Percentiles rank a stretch among this genome's conserved stretches.
Evolutionary conservation across 2,797 vertebrate genomes (phyloP).

Genomic region (Harpagifer antarcticus): DNA sequence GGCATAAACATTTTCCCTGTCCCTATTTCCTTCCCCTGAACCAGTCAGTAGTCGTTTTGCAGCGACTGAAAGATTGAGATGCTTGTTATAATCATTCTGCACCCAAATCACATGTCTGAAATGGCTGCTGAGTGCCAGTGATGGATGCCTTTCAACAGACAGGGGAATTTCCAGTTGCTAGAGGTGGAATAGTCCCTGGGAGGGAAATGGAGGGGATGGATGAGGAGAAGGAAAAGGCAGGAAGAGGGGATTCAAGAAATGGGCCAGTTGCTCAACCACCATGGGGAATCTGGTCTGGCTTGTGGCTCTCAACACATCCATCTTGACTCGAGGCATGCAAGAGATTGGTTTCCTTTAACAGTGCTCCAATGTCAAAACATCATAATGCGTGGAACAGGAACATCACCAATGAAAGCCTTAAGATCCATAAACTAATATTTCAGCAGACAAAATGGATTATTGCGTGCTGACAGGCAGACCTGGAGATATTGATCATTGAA

Average conservation of each 20-base stretch:
- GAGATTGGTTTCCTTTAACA: conserved; percentile 67
- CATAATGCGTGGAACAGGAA: conserved; percentile 55
- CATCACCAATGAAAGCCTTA: conserved; percentile 56
- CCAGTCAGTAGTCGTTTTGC: conserved; percentile 65
- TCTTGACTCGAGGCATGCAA: conserved; percentile 66
- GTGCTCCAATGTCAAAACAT: conserved; percentile 71
- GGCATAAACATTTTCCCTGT: conserved; percentile 68
- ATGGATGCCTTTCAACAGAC: conserved; percentile 77
- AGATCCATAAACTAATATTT: conserved; percentile 68
- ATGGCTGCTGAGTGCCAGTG: conserved; percentile 72
- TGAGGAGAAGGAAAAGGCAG: conserved; percentile 58
- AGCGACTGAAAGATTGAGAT: conserved; percentile 72
- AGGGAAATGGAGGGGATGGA: conserved; percentile 53
- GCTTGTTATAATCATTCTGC: conserved; percentile 66
- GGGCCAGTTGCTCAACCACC: conserved; percentile 61
- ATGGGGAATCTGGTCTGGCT: conserved; percentile 69
- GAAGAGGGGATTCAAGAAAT: conserved; percentile 51
- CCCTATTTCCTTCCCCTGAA: conserved; percentile 69
- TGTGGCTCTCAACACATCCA: conserved; percentile 73
- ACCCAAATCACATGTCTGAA: conserved; percentile 69
- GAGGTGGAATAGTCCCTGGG: conserved; percentile 70
- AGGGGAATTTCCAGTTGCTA: conserved; percentile 75
- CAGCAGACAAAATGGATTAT: conserved; percentile 67
- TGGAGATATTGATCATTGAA: conserved; percentile 56
- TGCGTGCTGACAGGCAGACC: conserved; percentile 59